A percentile compares a stretch with the other conserved stretches of the same genome.
phyloP scores from a whole-genome alignment of 2,797 vertebrate genomes.

The Meda fulgida region DNA sequence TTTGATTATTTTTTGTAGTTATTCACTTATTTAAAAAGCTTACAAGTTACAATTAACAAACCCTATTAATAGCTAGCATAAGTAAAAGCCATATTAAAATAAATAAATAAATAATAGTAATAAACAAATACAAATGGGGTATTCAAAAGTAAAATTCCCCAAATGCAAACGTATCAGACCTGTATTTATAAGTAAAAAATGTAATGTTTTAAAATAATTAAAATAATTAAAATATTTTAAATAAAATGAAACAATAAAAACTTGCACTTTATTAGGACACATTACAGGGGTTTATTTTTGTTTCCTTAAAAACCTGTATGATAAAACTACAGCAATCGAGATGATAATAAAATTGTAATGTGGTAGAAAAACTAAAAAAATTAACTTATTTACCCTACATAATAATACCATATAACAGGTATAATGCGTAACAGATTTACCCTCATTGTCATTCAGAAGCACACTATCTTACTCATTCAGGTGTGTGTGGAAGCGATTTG shows the following conservation, averaged over 20 bases:
- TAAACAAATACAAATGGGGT: too few species aligned
- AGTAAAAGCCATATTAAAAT: background rate
- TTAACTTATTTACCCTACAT: too few species aligned
- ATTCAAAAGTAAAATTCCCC: background rate
- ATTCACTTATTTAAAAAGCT: background rate
- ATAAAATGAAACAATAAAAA: background rate
- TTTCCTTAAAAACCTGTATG: background rate
- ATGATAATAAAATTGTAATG: background rate
- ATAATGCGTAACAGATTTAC: background rate
- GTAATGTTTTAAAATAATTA: background rate
- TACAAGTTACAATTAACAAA: background rate
- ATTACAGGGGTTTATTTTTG: background rate
- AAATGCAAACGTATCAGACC: background rate
- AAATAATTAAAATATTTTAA: background rate
- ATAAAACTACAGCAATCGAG: background rate
- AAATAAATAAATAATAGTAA: background rate
- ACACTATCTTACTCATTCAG: background rate
- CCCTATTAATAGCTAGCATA: background rate
- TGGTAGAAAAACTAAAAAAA: background rate
- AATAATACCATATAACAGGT: background rate
- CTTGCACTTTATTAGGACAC: background rate
- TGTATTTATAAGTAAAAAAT: background rate
- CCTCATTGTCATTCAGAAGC: background rate
- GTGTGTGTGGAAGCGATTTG: conserved; percentile 1
- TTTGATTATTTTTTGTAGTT: background rate